phyloP scores from a whole-genome alignment of 2,113 vertebrate genomes.

The Elephantulus edwardii region DNA sequence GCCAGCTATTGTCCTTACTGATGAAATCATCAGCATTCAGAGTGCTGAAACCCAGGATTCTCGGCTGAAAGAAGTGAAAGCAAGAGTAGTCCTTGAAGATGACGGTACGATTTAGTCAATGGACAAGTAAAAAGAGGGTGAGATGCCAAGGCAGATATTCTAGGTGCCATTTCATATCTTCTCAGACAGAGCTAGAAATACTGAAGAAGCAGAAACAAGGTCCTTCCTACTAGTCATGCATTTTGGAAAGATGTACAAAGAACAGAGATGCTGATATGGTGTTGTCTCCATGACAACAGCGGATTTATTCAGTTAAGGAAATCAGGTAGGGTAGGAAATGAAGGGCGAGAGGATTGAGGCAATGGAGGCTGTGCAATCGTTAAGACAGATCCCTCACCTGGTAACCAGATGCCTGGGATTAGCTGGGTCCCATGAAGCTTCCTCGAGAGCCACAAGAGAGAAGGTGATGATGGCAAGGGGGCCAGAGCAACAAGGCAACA shows the following conservation, averaged over 20 bases:
- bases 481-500: neutral
- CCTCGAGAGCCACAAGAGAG: neutral
- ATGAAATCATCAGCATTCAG: neutral
- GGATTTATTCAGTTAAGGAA: slow-evolving; percentile 78
- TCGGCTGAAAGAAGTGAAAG: neutral
- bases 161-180: neutral
- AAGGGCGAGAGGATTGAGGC: slow-evolving; percentile 54
- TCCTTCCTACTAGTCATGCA: slow-evolving; percentile 29
- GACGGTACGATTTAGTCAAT: slow-evolving; percentile 1
- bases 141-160: neutral
- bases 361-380: slow-evolving; percentile 41
- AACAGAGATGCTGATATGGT: slow-evolving; percentile 72
- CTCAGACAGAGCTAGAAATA: neutral
- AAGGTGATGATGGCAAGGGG: neutral
- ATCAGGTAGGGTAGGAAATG: slow-evolving; percentile 65
- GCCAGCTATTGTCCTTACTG: neutral
- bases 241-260: slow-evolving; percentile 68
- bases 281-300: slow-evolving; percentile 82
- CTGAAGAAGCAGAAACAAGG: neutral
- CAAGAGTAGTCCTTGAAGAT: neutral
- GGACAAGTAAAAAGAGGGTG: neutral
- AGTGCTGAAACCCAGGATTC: neutral
- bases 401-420: slow-evolving; percentile 45
- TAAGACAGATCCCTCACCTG: slow-evolving; percentile 34
- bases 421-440: slow-evolving; percentile 17